Percentiles rank a stretch among this genome's conserved stretches.
These are phyloP conservation scores for Gambusia affinis DNA, from an alignment of 2,113 vertebrate genomes.

Conservation along the genomic window DNA sequence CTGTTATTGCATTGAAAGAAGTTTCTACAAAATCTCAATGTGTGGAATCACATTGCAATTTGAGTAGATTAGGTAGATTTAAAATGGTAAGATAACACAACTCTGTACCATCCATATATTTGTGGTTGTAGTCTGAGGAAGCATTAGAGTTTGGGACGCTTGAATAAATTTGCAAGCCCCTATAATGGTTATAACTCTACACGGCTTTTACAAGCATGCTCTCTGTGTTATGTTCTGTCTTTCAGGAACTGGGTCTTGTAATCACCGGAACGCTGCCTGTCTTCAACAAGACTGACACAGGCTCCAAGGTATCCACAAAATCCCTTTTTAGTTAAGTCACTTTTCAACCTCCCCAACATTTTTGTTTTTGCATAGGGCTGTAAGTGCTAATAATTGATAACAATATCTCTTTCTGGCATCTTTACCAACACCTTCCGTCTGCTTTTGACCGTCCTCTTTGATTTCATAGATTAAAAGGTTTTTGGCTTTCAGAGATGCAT, in stretches of 20 bases:
- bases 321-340: neutral
- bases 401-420: conserved; percentile 10
- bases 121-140: too few relatives aligned
- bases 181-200: too few relatives aligned
- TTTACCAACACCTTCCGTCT: conserved; percentile 5
- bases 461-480: conserved; percentile 22
- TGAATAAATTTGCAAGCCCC: too few relatives aligned
- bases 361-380: neutral
- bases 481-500: conserved; percentile 15
- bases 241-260: conserved; percentile 88
- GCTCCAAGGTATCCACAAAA: conserved; percentile 56
- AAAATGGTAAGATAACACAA: neutral
- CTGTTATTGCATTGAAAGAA: too few relatives aligned
- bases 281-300: conserved; percentile 86
- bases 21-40: too few relatives aligned
- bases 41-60: neutral
- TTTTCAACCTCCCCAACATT: too few relatives aligned
- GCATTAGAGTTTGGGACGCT: too few relatives aligned
- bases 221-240: conserved; percentile 7
- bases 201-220: too few relatives aligned
- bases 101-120: neutral
- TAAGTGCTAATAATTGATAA: neutral
- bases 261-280: conserved; percentile 93
- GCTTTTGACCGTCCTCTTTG: conserved; percentile 20
- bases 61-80: neutral